Conservation (phyloP, 1,140 invertebrate genomes). For the Bombus turneri region DNA sequence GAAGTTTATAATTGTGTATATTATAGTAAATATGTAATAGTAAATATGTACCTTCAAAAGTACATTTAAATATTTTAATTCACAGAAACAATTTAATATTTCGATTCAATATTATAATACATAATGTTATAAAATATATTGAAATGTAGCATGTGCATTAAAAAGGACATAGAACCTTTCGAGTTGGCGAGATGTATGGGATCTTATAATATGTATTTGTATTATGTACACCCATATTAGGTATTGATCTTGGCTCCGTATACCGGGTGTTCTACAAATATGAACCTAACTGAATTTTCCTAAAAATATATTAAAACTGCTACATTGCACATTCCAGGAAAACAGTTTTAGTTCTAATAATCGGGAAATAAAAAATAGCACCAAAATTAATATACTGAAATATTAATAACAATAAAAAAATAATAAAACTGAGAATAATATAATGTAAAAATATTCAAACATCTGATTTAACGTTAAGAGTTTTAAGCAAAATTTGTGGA, state of each 20-base stretch:
- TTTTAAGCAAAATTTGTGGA: no score
- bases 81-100: background rate
- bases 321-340: background rate
- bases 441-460: background rate
- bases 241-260: constrained; percentile 40
- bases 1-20: background rate
- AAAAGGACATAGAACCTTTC: background rate
- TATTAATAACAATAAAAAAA: background rate
- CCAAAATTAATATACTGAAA: background rate
- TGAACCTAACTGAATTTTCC: background rate
- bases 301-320: background rate
- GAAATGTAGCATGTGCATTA: background rate
- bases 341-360: background rate
- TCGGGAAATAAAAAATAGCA: background rate
- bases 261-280: constrained; percentile 11
- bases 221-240: constrained; percentile 19
- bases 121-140: background rate
- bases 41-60: background rate
- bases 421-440: background rate
- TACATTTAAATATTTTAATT: background rate
- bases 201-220: constrained; percentile 11
- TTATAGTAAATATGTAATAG: background rate
- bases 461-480: background rate
- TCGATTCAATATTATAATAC: background rate
- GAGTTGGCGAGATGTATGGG: background rate